Base-by-base conservation (phyloP, 2,113 vertebrate genomes). In the Gambusia affinis region DNA sequence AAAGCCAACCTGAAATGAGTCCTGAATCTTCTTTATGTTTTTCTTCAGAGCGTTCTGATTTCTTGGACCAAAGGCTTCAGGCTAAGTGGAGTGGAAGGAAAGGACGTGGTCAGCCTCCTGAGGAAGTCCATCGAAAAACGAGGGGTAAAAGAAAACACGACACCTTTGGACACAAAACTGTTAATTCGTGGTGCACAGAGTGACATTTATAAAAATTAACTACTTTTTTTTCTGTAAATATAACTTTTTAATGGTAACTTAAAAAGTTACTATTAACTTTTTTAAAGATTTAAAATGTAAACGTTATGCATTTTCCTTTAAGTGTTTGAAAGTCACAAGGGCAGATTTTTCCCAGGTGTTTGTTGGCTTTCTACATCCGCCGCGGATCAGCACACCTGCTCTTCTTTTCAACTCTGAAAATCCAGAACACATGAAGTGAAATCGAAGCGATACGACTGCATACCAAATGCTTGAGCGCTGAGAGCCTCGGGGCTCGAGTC, bases 21-120 rank as follows among this genome's bases (percentile, higher is more conserved):
- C 24, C 65, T 78, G 12, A 66, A 11, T 4, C 65, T 3, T 28
- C 30, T 76, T 27, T 73, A n/a, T 60, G 4, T 8, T 4, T 30
- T 12, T 67, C 54, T 91, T 10, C 65, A 99, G 97, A 97, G 96
- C 92, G 89, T 96, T 81, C 92, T 99, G 0, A 73, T 98, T 6
- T 96, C 93, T 0, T 99, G 98, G 97, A 99, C 97, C 0, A 99
- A 99, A 89, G 95, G 96, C 0, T 99, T 99, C 91, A 98, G 94
- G 54, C 91, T 94, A 67, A 96, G 95, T 64, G 96, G 97, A 0
- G 97, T 99, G 35, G 98, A 99, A 85, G 98, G 98, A 35, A 95
- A 89, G 28, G 97, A 99, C 0, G 97, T 99, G 66, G 97, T 99
- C 29, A 80, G 76, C 0, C 79, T 99, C 76, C 91, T 99, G 88